Conservation (phyloP, 1,140 invertebrate species). For the Procambarus clarkii region DNA sequence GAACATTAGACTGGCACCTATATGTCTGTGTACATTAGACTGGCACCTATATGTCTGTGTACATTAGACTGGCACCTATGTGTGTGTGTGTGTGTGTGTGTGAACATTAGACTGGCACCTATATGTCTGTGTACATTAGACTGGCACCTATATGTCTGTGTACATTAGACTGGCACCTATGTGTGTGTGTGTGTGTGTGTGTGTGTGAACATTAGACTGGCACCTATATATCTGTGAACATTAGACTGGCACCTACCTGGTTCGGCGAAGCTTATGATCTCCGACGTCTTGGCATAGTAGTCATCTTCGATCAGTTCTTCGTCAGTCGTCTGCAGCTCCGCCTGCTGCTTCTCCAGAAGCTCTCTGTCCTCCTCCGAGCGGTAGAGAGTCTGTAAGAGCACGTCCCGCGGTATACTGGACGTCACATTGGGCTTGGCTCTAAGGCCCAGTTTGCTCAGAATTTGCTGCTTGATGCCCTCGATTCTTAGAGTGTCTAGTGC, state of each 20-base stretch:
- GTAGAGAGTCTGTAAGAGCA: constrained; percentile 83
- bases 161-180: no score
- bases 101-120: no score
- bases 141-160: no score
- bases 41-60: background rate
- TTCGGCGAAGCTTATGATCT: constrained; percentile 89
- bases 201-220: no score
- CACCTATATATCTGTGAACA: no score
- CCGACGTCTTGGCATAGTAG: constrained; percentile 86
- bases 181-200: no score
- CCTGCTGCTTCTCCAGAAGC: constrained; percentile 72
- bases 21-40: constrained; percentile 73
- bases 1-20: constrained; percentile 77
- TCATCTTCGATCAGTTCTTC: constrained; percentile 79
- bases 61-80: no score
- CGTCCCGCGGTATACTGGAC: constrained; percentile 80
- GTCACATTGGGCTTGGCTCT: constrained; percentile 83
- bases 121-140: no score
- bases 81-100: no score
- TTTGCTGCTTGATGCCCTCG: constrained; percentile 86
- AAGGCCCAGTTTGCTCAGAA: constrained; percentile 84
- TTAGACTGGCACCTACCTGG: constrained; percentile 80
- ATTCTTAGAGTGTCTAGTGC: constrained; percentile 80
- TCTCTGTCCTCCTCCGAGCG: constrained; percentile 79
- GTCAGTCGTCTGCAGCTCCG: constrained; percentile 70